phyloP scores from a whole-genome alignment of 2,888 invertebrate species.

The Polydrusus pterygomalis region DNA sequence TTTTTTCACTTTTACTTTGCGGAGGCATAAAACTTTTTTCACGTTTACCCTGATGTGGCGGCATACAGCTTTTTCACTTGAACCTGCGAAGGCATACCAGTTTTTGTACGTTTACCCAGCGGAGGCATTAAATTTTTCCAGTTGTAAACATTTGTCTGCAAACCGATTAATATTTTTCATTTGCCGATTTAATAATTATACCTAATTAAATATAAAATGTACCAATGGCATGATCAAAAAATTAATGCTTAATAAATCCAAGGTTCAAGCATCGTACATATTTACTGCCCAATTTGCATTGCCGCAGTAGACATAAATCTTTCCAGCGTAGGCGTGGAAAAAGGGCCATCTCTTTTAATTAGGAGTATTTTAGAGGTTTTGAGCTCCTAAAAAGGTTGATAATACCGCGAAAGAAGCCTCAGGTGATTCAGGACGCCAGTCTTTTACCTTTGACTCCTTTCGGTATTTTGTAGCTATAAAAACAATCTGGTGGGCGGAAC shows the following conservation, averaged over 20 bases:
- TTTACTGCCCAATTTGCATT: slow-evolving; percentile 21
- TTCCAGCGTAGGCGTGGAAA: slow-evolving; percentile 6
- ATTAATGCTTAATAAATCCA: slow-evolving; percentile 7
- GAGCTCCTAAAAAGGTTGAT: slow-evolving; percentile 9
- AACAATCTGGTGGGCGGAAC: neutral
- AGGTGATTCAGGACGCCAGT: slow-evolving; percentile 11
- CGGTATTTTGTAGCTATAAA: slow-evolving; percentile 8
- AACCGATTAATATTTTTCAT: no score
- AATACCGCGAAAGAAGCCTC: slow-evolving; percentile 15
- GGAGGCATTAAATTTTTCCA: no score
- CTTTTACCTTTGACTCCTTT: slow-evolving; percentile 15
- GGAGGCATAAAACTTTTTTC: no score
- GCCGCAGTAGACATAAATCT: slow-evolving; percentile 6
- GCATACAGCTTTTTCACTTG: no score
- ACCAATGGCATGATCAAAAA: neutral
- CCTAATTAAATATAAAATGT: no score
- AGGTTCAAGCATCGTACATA: neutral
- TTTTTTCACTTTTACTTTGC: no score
- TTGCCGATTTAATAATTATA: no score
- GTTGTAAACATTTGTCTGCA: no score
- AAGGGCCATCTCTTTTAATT: slow-evolving; percentile 35
- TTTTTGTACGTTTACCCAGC: no score
- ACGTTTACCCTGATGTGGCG: no score
- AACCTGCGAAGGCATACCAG: no score
- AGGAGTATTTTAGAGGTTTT: slow-evolving; percentile 10